Base-by-base conservation (phyloP, 2,888 invertebrate species). In the Meiosimyza decipiens region DNA sequence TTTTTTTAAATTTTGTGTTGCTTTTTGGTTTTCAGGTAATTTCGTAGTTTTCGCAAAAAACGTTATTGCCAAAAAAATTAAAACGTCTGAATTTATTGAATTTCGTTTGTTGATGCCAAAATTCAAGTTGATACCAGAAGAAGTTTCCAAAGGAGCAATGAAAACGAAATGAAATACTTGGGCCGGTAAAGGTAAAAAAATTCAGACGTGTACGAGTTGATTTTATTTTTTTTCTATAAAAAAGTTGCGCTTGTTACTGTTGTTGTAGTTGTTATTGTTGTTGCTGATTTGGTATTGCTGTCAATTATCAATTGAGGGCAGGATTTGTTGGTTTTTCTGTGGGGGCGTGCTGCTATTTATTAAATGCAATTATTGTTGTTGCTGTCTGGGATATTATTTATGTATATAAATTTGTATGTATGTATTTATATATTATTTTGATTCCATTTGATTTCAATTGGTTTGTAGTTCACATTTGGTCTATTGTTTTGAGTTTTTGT, bases 11-110 rank as follows among this genome's bases (percentile, higher is more conserved):
- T 75, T 75, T 65, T 54, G n/a, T 49, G 68, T 71, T 78, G 74
- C 72, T 73, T 59, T 62, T 64, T 69, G 22, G 57, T 59, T 65
- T 65, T 71, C 65, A 65, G 71, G 71, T 71, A 65, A 71, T 71
- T 71, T 71, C 57, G 71, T 65, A 71, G 71, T 65, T 71, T 40
- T 70, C 68, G 70, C 70, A 63, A 52, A 70, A 70, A 70, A 62
- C 54, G 59, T 51, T 65, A 59, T 28, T 65, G 79, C 79, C 83
- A 76, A 78, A 40, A 40, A 83, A 80, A 77, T 79, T 76, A 78
- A 75, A 79, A 84, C 84, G 82, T 83, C 82, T 82, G 82, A 82
- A 82, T 82, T 84, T 81, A 77, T 76, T 79, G 80, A 82, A 74
- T 77, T 75, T 76, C 71, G 75, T 49, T 50, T 50, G 22, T 72